Conservation (phyloP, 2,113 vertebrate species). For the Myrmecophaga tridactyla region DNA sequence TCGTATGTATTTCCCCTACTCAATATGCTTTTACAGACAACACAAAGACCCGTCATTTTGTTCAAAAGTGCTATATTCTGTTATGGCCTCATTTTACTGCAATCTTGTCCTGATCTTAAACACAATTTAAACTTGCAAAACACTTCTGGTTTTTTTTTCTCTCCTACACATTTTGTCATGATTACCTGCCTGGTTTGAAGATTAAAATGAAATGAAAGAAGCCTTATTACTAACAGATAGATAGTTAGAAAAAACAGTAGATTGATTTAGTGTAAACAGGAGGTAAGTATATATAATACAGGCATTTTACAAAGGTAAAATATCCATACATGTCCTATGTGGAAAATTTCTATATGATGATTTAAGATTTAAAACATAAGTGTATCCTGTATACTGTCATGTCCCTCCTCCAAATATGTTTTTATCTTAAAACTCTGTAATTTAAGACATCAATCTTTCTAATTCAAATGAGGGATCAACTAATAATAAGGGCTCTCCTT, state of each 20-base stretch:
- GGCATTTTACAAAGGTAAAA: background rate
- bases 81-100: background rate
- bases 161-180: background rate
- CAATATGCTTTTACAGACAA: slow-evolving; percentile 22
- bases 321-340: background rate
- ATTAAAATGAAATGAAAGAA: slow-evolving; percentile 29
- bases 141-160: background rate
- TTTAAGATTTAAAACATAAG: background rate
- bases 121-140: slow-evolving; percentile 6
- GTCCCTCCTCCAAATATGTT: background rate
- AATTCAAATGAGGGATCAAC: background rate
- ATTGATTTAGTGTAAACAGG: background rate
- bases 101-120: background rate
- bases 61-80: slow-evolving; percentile 17
- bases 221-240: background rate
- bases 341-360: background rate
- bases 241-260: background rate
- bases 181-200: slow-evolving; percentile 18
- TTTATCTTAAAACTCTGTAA: background rate
- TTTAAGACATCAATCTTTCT: background rate
- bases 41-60: slow-evolving; percentile 1
- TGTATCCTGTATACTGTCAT: background rate
- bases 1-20: background rate
- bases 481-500: background rate
- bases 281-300: background rate